A percentile compares a stretch with the other conserved stretches of the same genome.
Conservation (phyloP, 2,113 vertebrate species). For the Calidris pugnax region DNA sequence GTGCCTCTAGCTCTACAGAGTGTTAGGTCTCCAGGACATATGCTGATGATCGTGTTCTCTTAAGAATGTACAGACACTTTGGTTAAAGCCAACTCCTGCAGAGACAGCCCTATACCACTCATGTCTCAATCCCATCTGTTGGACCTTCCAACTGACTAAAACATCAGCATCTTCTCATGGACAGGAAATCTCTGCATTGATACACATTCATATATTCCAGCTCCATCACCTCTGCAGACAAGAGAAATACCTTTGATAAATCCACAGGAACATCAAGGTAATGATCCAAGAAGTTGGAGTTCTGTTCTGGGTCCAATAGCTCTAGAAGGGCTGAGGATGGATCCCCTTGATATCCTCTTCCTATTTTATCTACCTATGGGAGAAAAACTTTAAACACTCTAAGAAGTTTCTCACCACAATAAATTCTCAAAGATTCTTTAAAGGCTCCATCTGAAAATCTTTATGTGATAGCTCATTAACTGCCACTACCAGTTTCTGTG, state of each 20-base stretch:
- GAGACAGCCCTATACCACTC: background rate
- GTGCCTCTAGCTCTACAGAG: background rate
- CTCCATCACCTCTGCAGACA: background rate
- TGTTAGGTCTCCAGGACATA: background rate
- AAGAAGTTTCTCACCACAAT: background rate
- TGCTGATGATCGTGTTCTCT: background rate
- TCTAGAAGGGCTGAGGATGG: conserved; percentile 94
- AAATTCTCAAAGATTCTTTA: background rate
- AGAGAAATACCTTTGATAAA: conserved; percentile 86
- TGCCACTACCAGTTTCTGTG: background rate
- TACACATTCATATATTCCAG: background rate
- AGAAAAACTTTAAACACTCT: background rate
- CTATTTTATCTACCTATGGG: conserved; percentile 94
- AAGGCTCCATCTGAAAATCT: background rate
- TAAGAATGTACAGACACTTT: background rate
- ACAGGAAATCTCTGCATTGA: background rate
- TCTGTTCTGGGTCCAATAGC: conserved; percentile 95
- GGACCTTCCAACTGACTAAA: background rate
- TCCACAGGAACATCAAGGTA: conserved; percentile 97
- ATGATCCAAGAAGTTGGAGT: conserved; percentile 95
- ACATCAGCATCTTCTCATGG: background rate
- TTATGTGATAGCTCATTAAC: background rate
- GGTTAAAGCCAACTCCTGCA: background rate
- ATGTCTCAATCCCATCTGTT: background rate
- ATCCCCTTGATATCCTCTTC: conserved; percentile 96